phyloP scores from a whole-genome alignment of 1,140 invertebrate species.

The Drosophila varians region DNA sequence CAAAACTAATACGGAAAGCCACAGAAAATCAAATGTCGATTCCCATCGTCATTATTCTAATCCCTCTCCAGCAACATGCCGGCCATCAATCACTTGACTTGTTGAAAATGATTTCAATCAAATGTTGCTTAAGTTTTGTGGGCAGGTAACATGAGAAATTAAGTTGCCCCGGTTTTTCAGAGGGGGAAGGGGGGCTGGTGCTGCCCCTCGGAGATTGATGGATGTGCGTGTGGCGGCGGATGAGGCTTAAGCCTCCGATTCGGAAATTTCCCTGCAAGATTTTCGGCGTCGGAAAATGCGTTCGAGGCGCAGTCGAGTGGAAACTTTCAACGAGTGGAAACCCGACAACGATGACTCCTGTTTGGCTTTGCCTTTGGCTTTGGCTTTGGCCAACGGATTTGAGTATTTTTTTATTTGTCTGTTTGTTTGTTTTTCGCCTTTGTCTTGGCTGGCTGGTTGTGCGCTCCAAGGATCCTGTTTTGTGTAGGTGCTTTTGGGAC shows the following conservation, averaged over 20 bases:
- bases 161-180: slow-evolving; percentile 32
- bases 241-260: slow-evolving; percentile 25
- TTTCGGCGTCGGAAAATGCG: slow-evolving; percentile 31
- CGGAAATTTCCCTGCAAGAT: slow-evolving; percentile 30
- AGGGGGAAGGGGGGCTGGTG: neutral
- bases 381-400: slow-evolving; percentile 51
- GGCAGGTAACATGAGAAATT: slow-evolving; percentile 63
- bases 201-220: slow-evolving; percentile 22
- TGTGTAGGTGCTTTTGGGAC: slow-evolving; percentile 4
- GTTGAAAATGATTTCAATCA: slow-evolving; percentile 66
- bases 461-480: neutral
- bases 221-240: slow-evolving; percentile 48
- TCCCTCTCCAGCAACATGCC: slow-evolving; percentile 35
- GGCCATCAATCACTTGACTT: slow-evolving; percentile 64
- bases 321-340: slow-evolving; percentile 35
- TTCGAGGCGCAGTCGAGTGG: slow-evolving; percentile 38
- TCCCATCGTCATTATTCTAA: slow-evolving; percentile 53
- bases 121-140: slow-evolving; percentile 54
- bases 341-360: slow-evolving; percentile 46
- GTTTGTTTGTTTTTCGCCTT: slow-evolving; percentile 53
- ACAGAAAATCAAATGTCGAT: slow-evolving; percentile 53
- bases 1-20: slow-evolving; percentile 1
- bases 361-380: slow-evolving; percentile 44
- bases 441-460: slow-evolving; percentile 35
- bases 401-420: slow-evolving; percentile 51